phyloP scores from a whole-genome alignment of 2,888 invertebrate species.

The Pollenia amentaria region DNA sequence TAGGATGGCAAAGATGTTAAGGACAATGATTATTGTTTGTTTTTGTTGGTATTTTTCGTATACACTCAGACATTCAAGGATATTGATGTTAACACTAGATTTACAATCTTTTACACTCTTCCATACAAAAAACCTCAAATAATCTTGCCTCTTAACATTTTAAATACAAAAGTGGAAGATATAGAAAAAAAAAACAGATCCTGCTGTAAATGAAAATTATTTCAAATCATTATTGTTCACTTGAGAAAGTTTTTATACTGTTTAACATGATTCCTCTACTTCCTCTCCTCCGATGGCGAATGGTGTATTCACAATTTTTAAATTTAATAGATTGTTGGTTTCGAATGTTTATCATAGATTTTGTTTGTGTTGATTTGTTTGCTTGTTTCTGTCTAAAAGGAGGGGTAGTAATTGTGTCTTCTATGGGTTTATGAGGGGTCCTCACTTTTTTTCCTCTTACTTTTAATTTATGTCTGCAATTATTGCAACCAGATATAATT shows the following conservation, averaged over 20 bases:
- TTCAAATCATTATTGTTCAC: constrained; percentile 74
- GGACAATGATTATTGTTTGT: constrained; percentile 77
- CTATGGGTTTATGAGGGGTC: constrained; percentile 45
- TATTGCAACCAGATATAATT: constrained; percentile 78
- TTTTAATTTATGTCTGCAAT: constrained; percentile 77
- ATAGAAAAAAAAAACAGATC: constrained; percentile 33
- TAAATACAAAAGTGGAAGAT: constrained; percentile 25
- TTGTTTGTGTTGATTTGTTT: constrained; percentile 40
- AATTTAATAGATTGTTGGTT: constrained; percentile 62
- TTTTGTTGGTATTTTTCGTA: constrained; percentile 51
- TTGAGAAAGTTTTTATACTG: constrained; percentile 69
- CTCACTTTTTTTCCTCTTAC: constrained; percentile 43
- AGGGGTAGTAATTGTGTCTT: constrained; percentile 46
- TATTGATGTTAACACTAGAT: constrained; percentile 74
- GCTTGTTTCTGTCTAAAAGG: constrained; percentile 17
- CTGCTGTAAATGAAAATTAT: constrained; percentile 72
- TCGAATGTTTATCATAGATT: constrained; percentile 63
- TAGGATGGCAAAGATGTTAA: constrained; percentile 78
- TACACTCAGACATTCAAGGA: constrained; percentile 71
- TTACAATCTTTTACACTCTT: constrained; percentile 70
- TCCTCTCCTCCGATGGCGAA: constrained; percentile 10
- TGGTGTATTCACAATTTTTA: constrained; percentile 40
- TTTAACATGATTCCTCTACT: constrained; percentile 46
- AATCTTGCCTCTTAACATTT: constrained; percentile 64
- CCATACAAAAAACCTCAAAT: constrained; percentile 56